A percentile compares a stretch with the other conserved stretches of the same genome.
phyloP scores from a whole-genome alignment of 2,888 invertebrate genomes.

The Neoaliturus tenellus region DNA sequence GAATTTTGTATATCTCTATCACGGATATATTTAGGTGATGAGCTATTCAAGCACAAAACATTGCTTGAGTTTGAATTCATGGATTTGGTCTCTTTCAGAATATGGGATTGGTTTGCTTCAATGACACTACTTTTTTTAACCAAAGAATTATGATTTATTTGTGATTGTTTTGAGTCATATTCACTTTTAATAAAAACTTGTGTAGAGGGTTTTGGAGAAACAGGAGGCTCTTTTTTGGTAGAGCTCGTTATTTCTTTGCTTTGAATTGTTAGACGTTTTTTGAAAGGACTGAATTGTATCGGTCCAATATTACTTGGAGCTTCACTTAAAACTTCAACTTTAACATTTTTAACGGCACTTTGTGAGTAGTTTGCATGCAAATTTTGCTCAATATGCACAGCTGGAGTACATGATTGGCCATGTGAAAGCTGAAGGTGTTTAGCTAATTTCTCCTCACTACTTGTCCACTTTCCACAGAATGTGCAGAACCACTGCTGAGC shows the following conservation, averaged over 20 bases:
- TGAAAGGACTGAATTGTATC: background rate
- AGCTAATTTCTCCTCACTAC: background rate
- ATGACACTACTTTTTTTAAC: background rate
- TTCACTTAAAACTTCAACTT: background rate
- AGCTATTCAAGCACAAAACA: background rate
- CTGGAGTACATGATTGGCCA: too few relatives aligned
- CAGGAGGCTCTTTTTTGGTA: background rate
- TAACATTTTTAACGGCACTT: background rate
- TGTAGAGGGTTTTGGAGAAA: background rate
- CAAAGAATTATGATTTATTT: background rate
- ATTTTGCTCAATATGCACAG: background rate
- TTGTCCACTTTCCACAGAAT: background rate
- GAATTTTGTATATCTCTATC: background rate
- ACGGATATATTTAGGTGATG: background rate
- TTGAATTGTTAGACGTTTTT: background rate
- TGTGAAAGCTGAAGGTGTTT: background rate
- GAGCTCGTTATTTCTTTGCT: background rate
- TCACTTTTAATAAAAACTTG: background rate
- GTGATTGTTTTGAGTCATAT: too few relatives aligned
- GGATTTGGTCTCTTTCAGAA: too few relatives aligned
- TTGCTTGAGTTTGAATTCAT: background rate
- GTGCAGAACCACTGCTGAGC: background rate
- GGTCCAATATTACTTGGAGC: background rate
- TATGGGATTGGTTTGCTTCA: background rate
- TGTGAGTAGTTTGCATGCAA: background rate